These are phyloP conservation scores for Spea bombifrons DNA, from an alignment of 2,113 vertebrate species.

Conservation along the genomic window DNA sequence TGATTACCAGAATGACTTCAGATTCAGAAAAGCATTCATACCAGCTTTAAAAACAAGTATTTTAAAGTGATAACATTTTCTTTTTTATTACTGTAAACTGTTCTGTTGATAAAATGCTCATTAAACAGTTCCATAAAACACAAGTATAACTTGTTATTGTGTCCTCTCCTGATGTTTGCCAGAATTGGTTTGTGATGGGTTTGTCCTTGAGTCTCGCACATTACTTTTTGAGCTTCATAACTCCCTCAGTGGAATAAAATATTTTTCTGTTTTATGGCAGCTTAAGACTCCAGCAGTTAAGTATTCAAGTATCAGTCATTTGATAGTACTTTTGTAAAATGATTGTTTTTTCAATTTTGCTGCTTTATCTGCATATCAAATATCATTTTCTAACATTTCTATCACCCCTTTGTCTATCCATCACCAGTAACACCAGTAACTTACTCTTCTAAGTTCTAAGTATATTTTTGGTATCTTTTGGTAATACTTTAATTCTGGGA, in stretches of 20 bases:
- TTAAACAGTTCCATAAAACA: conserved; percentile 15
- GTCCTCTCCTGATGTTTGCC: background rate
- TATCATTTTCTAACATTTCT: too few species aligned
- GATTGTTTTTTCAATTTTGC: too few species aligned
- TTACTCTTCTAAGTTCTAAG: too few species aligned
- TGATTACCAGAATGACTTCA: background rate
- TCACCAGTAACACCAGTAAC: too few species aligned
- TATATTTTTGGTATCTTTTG: too few species aligned
- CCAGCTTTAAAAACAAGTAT: background rate
- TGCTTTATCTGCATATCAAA: too few species aligned
- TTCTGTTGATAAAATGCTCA: conserved; percentile 11
- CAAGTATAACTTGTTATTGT: conserved; percentile 10
- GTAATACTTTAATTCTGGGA: too few species aligned
- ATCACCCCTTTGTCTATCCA: too few species aligned
- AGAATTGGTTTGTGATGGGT: conserved; percentile 13
- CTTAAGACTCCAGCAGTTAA: too few species aligned
- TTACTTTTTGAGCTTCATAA: conserved; percentile 14
- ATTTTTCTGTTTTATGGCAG: conserved; percentile 15
- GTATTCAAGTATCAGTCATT: too few species aligned
- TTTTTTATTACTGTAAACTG: background rate
- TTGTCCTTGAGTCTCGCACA: conserved; percentile 24
- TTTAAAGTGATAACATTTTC: background rate
- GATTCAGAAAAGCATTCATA: background rate
- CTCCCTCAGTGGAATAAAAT: background rate
- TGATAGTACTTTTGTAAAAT: too few species aligned